These are phyloP conservation scores for Ptychadena robeensis DNA, from an alignment of 2,797 vertebrate species.

Conservation along the genomic window DNA sequence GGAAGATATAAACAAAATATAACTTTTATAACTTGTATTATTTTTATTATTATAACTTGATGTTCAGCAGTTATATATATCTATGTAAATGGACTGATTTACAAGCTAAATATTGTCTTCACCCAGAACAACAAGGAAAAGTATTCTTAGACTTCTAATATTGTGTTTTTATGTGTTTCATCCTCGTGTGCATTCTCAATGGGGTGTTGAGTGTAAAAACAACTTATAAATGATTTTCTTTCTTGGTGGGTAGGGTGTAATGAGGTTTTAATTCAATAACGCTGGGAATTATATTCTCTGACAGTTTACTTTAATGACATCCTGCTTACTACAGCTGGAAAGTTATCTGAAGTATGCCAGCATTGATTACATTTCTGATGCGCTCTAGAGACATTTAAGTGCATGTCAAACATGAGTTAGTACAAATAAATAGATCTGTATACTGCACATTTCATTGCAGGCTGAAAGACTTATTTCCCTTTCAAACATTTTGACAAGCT, in stretches of 20 bases:
- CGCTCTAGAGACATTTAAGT: conserved; percentile 36
- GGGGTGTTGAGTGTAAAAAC: conserved; percentile 40
- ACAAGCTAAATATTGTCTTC: conserved; percentile 1
- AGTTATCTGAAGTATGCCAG: conserved; percentile 25
- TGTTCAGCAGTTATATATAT: conserved; percentile 3
- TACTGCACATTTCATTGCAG: conserved; percentile 15
- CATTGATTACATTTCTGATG: conserved; percentile 47
- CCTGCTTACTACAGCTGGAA: conserved; percentile 44
- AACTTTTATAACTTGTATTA: neutral
- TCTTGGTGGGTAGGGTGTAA: conserved; percentile 42
- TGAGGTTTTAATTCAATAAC: conserved; percentile 52
- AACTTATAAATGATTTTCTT: conserved; percentile 43
- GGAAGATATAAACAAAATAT: neutral
- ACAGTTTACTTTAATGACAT: conserved; percentile 53
- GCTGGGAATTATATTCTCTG: conserved; percentile 26
- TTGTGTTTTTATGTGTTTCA: conserved; percentile 28
- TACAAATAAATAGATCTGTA: conserved; percentile 27
- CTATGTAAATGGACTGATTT: conserved; percentile 21
- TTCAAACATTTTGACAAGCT: neutral
- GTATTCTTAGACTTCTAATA: conserved; percentile 1
- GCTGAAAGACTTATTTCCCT: neutral
- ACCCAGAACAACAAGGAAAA: neutral
- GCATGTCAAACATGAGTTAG: conserved; percentile 7
- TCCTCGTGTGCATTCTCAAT: conserved; percentile 27
- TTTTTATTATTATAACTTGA: neutral